Evolutionary conservation across 92 coral and sea anemone genomes (phyloP), one percentile per base, ranked within the genome.

Genomic region (Virgularia gustaviana): DNA sequence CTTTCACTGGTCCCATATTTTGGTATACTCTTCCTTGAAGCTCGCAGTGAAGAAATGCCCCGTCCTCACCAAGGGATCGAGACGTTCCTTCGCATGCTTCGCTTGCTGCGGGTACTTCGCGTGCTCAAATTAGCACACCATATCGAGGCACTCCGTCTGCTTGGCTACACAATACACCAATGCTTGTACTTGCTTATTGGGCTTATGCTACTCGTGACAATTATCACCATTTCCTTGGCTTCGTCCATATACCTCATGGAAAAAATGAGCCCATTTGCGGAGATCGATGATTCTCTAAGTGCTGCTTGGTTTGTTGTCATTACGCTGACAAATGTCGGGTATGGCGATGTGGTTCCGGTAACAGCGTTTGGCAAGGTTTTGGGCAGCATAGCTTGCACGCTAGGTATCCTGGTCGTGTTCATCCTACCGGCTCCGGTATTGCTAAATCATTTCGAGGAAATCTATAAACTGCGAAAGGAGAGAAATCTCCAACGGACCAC

Each of bases 231-330:
- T 8, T 63, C 88, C 8, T 73, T 87, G 65, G 81, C 92, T 3
- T 87, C 88, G 25, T 65, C 81, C 3, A 77, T 90, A 18, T 90
- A 74, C 72, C 85, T 81, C 59, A 81, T 81, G 31, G 94, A 90
- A 41, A 87, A 86, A 12, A 25, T 9, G 16, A n/a, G 61, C 24
- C 59, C 64, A n/a, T 18, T 81, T 7, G 70, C 89, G 4, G 73
- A 73, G 18, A 87, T 90, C 49, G 61, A 68, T 0, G 83, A 87
- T 63, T 65, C 88, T 11, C 96, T 94, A 1, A 88, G 84, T 27
- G 87, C 91, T 6, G 88, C 88, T 31, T 90, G 96, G 96, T 90
- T 81, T 63, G 79, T 90, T 1, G 65, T 90, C 10, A 86, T 90
- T 19, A 84, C 96, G 3, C 86, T 90, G 1, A 81, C 96, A 13